Conservation (phyloP, 2,888 invertebrate species). For the Phyllotreta striolata region DNA sequence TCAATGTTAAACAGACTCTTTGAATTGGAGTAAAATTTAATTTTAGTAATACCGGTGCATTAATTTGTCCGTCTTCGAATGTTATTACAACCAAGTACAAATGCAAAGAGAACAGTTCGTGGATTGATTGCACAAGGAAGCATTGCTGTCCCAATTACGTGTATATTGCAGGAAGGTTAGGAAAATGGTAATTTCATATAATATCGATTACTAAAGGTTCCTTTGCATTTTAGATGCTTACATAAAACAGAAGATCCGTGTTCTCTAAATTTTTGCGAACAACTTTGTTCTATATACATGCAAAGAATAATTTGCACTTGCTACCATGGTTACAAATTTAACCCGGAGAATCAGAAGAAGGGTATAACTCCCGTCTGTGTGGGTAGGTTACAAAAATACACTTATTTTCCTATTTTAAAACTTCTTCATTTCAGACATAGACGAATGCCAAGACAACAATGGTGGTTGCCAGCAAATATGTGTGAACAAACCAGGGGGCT, state of each 20-base stretch:
- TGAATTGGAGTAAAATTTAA: neutral
- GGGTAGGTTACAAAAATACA: slow-evolving; percentile 57
- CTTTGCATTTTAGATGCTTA: slow-evolving; percentile 64
- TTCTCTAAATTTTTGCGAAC: slow-evolving; percentile 71
- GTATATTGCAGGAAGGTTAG: slow-evolving; percentile 69
- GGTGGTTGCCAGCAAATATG: slow-evolving; percentile 73
- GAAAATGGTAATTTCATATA: neutral
- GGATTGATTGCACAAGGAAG: slow-evolving; percentile 69
- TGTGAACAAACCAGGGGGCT: slow-evolving; percentile 68
- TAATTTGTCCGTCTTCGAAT: slow-evolving; percentile 69
- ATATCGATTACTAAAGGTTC: neutral
- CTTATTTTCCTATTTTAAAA: too few species aligned
- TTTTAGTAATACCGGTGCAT: slow-evolving; percentile 54
- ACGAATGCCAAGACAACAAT: slow-evolving; percentile 67
- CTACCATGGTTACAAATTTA: slow-evolving; percentile 69
- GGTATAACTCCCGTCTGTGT: slow-evolving; percentile 70
- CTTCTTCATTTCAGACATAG: slow-evolving; percentile 60
- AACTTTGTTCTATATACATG: slow-evolving; percentile 69
- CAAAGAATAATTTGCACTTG: slow-evolving; percentile 73
- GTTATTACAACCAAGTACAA: slow-evolving; percentile 69
- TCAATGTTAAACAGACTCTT: neutral
- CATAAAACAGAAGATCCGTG: slow-evolving; percentile 70
- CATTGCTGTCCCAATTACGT: slow-evolving; percentile 71
- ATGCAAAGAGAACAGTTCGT: slow-evolving; percentile 67
- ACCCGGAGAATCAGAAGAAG: slow-evolving; percentile 65